Conservation (phyloP, 2,113 vertebrate species). For the Ginglymostoma cirratum region DNA sequence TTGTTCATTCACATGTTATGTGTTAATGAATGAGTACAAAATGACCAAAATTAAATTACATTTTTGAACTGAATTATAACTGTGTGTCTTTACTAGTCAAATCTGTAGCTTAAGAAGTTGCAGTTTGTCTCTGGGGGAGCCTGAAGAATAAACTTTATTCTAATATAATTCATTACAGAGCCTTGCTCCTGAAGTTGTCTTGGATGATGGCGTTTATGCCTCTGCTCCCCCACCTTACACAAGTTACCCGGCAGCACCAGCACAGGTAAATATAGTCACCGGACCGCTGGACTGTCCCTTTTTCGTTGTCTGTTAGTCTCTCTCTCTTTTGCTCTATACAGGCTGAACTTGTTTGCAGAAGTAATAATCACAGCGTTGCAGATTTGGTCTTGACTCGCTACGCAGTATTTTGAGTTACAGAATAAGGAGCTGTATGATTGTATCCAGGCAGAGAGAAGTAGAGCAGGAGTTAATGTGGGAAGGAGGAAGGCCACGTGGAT, state of each 20-base stretch:
- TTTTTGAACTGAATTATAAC: too few species aligned
- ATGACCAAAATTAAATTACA: too few species aligned
- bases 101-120: background rate
- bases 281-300: background rate
- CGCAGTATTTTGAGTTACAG: too few species aligned
- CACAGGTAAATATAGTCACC: slow-evolving; percentile 52
- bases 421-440: too few species aligned
- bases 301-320: background rate
- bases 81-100: background rate
- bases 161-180: slow-evolving; percentile 3
- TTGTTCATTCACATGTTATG: too few species aligned
- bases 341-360: too few species aligned
- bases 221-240: slow-evolving; percentile 62
- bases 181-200: slow-evolving; percentile 53
- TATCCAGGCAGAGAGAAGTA: too few species aligned
- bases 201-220: slow-evolving; percentile 56
- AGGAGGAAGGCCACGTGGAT: too few species aligned
- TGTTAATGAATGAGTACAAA: too few species aligned
- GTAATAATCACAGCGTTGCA: too few species aligned
- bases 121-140: background rate
- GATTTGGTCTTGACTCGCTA: too few species aligned
- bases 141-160: background rate
- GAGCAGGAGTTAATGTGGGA: too few species aligned
- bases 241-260: slow-evolving; percentile 57
- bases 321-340: background rate